Evolutionary conservation across 2,113 vertebrate species (phyloP), one percentile per base, ranked within the genome.

Genomic region (Ascaphus truei): DNA sequence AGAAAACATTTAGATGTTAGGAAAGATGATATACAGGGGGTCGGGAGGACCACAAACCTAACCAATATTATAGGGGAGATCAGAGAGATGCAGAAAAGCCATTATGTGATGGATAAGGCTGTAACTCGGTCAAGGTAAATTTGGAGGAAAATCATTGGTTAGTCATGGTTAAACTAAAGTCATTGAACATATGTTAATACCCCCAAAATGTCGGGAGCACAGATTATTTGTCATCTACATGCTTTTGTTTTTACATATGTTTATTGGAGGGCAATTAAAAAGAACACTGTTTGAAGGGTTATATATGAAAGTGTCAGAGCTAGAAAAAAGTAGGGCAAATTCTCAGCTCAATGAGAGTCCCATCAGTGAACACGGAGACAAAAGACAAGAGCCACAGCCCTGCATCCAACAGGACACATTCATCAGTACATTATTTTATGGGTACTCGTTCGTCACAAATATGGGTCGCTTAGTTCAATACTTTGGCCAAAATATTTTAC

Each of bases 91-190:
- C 7, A 30, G 13, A 15, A 25, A 30, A 30, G 15, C 18, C 30
- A 27, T 58, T 13, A 68, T 58, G 26, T 20, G 39, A 58, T 34
- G 22, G 41, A 68, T 58, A 68, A 58, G 52, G 25, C 39, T 15
- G 39, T 36, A 31, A 34, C 27, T 48, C 20, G 15, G 56, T 68
- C 65, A 68, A 26, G 53, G 53, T 25, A 18, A 23, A 50, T 68
- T 58, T 56, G 39, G 27, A 48, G 41, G 65, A 58, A 58, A 68
- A 68, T 68, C 30, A 59, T 4, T 30, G 30, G 50, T 68, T 59
- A 31, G 65, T 68, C 53, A 68, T 5, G 30, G 53, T 50, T 12
- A 11, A 34, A 36, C 31, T 18, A 58, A 34, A 58, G 53, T 34
- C 56, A 30, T 47, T 7, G 18, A 58, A 36, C 65, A 68, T 48